These are phyloP conservation scores for Acrocera orbiculus DNA, from an alignment of 2,888 invertebrate genomes.

Conservation along the genomic window DNA sequence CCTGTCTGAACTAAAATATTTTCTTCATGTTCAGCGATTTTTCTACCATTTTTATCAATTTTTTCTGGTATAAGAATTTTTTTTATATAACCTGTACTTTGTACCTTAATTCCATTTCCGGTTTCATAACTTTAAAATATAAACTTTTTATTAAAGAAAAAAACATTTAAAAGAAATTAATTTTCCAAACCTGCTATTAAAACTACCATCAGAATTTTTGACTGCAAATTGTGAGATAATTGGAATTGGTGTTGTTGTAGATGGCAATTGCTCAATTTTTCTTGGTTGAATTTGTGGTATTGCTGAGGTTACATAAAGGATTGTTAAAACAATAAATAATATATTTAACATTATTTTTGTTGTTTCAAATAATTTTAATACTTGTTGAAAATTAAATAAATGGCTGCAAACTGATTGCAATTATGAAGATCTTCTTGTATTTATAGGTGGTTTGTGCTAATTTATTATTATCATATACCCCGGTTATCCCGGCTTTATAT, in stretches of 20 bases:
- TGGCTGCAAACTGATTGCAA: no score
- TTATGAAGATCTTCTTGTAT: no score
- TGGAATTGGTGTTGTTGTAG: conserved; percentile 30
- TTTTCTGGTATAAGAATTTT: conserved; percentile 33
- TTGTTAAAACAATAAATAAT: no score
- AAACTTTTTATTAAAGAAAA: not conserved
- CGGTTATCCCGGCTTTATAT: no score
- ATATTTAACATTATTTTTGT: no score
- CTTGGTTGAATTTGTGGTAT: not conserved
- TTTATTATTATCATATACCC: no score
- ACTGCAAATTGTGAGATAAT: conserved; percentile 33
- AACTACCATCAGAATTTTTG: conserved; percentile 32
- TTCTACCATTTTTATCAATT: conserved; percentile 30
- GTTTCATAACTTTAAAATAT: conserved; percentile 46
- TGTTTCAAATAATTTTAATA: no score
- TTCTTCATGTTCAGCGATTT: conserved; percentile 38
- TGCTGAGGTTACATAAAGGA: no score
- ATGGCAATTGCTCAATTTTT: conserved; percentile 4
- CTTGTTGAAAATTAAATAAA: no score
- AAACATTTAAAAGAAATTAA: not conserved
- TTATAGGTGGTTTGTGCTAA: no score
- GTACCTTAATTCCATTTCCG: conserved; percentile 58
- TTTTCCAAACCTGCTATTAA: conserved; percentile 29
- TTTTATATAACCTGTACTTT: conserved; percentile 54
- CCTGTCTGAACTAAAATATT: conserved; percentile 43